phyloP scores from a whole-genome alignment of 2,797 vertebrate genomes.

The Lithobates sylvaticus region DNA sequence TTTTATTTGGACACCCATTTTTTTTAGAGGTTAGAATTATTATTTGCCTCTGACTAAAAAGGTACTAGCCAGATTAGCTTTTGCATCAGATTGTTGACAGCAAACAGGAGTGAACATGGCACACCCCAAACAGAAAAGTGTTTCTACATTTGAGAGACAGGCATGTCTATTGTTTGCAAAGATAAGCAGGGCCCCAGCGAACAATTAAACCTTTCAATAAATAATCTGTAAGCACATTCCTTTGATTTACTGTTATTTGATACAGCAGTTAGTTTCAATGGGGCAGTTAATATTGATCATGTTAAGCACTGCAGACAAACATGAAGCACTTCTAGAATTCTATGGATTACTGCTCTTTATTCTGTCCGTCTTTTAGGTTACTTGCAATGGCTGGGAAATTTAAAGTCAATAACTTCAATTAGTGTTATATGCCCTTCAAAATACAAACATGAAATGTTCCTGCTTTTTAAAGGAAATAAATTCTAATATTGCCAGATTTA shows the following conservation, averaged over 20 bases:
- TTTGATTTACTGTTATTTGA: constrained; percentile 88
- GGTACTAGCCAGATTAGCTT: neutral
- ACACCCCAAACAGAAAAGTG: constrained; percentile 47
- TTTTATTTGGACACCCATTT: no score
- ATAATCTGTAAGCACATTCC: constrained; percentile 85
- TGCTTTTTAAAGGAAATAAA: neutral
- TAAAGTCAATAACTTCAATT: constrained; percentile 86
- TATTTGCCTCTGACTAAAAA: neutral
- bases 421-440: constrained; percentile 68
- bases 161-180: constrained; percentile 76
- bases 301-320: constrained; percentile 83
- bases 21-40: neutral
- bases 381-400: constrained; percentile 82
- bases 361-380: constrained; percentile 81
- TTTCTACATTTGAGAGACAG: constrained; percentile 35
- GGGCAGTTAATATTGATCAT: constrained; percentile 88
- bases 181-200: constrained; percentile 82
- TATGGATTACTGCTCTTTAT: constrained; percentile 85
- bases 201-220: constrained; percentile 88
- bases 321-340: constrained; percentile 82
- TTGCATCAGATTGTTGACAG: constrained; percentile 20
- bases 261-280: constrained; percentile 86
- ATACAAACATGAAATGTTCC: constrained; percentile 18
- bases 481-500: neutral
- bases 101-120: constrained; percentile 29